Evolutionary conservation across 2,888 invertebrate species (phyloP), one percentile per base, ranked within the genome.

Genomic region (Cyaniris semiargus): DNA sequence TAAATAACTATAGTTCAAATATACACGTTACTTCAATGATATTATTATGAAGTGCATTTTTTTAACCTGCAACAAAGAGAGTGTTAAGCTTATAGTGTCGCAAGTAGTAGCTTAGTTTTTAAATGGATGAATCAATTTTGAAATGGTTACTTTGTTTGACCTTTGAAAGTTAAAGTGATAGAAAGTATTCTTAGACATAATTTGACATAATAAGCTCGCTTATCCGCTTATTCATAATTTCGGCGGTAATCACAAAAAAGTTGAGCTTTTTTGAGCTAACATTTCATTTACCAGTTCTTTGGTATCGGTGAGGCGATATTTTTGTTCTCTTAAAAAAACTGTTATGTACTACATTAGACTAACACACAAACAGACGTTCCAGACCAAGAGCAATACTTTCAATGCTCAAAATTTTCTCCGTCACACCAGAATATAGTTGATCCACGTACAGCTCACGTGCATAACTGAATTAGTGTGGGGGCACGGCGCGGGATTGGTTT

Each of bases 401-500:
- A 53, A 53, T 18, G 53, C 18, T 5, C 53, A 15, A 53, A 18
- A 48, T 15, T 48, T 13, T 8, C 15, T 38, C 3, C 48, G 15
- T 13, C 48, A 48, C 10, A 4, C 44, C 48, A 15, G 13, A 53
- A 15, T 15, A 53, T 53, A 13, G 66, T 27, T 4, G 18, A 31
- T 31, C 66, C 66, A 66, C 66, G 27, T 31, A 66, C 66, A 18
- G 66, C 23, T 15, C 27, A 58, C 60, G 66, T 27, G 27, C 13
- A 60, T 66, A 66, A 66, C 23, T 66, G 66, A 66, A 66, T 66
- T 31, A 66, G 66, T 31, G 66, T 66, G 15, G 27, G 27, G 66
- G 6, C 27, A 27, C 15, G 66, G 66, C 5, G 27, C 66, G 66
- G 66, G 66, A 66, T 66, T 66, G 66, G 27, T 66, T 66, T 66